Percentiles rank a stretch among this genome's conserved stretches.
Conservation (phyloP, 2,113 vertebrate species). For the Podiceps cristatus region DNA sequence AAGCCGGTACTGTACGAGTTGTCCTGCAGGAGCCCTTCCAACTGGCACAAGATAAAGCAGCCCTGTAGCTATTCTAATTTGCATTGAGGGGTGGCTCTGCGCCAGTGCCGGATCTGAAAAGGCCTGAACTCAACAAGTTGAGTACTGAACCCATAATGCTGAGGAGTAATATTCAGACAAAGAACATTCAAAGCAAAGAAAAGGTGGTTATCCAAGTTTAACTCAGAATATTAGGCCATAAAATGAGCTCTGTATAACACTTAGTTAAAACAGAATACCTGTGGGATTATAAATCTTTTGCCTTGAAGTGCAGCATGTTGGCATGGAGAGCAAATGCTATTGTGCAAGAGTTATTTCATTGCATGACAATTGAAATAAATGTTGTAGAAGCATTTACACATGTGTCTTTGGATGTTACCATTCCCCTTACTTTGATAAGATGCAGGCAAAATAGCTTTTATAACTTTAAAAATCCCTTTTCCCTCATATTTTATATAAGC, state of each 20-base stretch:
- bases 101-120: background rate
- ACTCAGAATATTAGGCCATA: background rate
- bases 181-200: background rate
- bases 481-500: background rate
- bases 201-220: background rate
- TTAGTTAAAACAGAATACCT: conserved; percentile 23
- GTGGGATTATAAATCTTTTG: conserved; percentile 45
- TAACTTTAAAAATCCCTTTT: conserved; percentile 39
- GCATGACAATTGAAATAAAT: conserved; percentile 49
- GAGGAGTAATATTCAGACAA: background rate
- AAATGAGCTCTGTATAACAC: conserved; percentile 22
- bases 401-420: conserved; percentile 34
- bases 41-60: background rate
- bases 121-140: background rate
- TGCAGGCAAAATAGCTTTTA: conserved; percentile 41
- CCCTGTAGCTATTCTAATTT: background rate
- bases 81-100: background rate
- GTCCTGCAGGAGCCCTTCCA: background rate
- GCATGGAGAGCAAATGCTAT: conserved; percentile 7
- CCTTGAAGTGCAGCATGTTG: conserved; percentile 39
- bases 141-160: background rate
- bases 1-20: background rate
- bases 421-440: conserved; percentile 52
- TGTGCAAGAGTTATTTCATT: conserved; percentile 60
- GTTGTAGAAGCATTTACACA: conserved; percentile 61